phyloP scores from a whole-genome alignment of 2,113 vertebrate species.

The Bujurquina vittata region DNA sequence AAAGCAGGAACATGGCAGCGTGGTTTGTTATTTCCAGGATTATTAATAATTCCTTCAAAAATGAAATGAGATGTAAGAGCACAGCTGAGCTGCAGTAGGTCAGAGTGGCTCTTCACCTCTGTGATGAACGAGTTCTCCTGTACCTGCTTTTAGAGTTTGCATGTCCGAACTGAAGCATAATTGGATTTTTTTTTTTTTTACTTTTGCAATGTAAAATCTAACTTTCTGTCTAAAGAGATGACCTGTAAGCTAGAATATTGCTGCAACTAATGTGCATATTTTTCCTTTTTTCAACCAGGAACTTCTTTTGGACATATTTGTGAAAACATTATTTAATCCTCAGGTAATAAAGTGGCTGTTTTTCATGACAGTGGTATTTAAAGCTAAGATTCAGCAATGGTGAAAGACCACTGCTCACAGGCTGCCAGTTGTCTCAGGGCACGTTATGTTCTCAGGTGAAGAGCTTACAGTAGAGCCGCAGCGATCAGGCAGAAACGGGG shows the following conservation, averaged over 20 bases:
- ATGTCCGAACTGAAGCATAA: not conserved
- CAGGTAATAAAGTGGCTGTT: not conserved
- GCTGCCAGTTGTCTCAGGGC: not conserved
- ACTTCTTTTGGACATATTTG: not conserved
- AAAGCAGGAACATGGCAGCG: not conserved
- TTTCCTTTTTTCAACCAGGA: not conserved
- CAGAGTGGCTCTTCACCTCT: not conserved
- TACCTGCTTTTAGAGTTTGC: not conserved
- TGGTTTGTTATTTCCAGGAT: not conserved
- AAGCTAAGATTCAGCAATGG: not conserved
- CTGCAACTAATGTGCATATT: not conserved
- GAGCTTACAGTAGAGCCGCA: rapidly evolving
- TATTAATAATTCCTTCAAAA: not conserved
- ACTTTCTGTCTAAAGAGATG: not conserved
- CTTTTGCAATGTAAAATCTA: too few species aligned
- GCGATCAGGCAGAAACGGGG: too few species aligned
- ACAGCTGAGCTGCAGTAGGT: not conserved
- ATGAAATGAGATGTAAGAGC: not conserved
- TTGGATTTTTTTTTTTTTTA: not conserved
- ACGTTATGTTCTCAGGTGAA: not conserved
- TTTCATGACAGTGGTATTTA: not conserved
- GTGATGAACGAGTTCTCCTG: not conserved
- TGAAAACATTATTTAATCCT: not conserved
- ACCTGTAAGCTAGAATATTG: not conserved
- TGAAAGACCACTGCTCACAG: not conserved